These are phyloP conservation scores for Gari tellinella DNA, from an alignment of 2,888 invertebrate species.

Conservation along the genomic window DNA sequence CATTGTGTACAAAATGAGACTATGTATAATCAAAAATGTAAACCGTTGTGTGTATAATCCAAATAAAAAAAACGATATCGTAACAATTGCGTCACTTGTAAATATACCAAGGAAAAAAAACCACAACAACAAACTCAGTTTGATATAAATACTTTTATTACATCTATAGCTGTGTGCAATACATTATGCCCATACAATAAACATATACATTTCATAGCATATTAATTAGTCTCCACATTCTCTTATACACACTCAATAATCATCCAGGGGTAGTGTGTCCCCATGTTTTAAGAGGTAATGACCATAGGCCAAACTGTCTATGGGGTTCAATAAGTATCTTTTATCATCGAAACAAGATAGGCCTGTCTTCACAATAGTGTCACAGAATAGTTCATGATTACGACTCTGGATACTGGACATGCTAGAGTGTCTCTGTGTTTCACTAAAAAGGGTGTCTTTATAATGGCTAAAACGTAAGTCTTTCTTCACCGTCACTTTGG, in stretches of 20 bases:
- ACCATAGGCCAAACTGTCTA: conserved; percentile 1
- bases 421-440: conserved; percentile 1
- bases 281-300: background rate
- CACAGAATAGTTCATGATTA: conserved; percentile 14
- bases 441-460: conserved; percentile 22
- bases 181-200: no score
- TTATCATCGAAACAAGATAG: conserved; percentile 22
- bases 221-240: no score
- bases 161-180: no score
- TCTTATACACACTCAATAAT: no score
- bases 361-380: conserved; percentile 7
- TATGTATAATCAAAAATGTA: conserved; percentile 2
- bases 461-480: conserved; percentile 12
- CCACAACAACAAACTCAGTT: no score
- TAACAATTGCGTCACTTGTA: no score
- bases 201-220: no score
- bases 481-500: conserved; percentile 35
- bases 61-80: no score
- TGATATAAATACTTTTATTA: no score
- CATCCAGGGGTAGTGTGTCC: no score
- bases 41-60: no score
- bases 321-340: conserved; percentile 1
- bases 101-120: no score
- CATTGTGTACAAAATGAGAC: background rate
- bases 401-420: conserved; percentile 20